phyloP scores from a whole-genome alignment of 2,113 vertebrate species.

The Ammospiza caudacuta region DNA sequence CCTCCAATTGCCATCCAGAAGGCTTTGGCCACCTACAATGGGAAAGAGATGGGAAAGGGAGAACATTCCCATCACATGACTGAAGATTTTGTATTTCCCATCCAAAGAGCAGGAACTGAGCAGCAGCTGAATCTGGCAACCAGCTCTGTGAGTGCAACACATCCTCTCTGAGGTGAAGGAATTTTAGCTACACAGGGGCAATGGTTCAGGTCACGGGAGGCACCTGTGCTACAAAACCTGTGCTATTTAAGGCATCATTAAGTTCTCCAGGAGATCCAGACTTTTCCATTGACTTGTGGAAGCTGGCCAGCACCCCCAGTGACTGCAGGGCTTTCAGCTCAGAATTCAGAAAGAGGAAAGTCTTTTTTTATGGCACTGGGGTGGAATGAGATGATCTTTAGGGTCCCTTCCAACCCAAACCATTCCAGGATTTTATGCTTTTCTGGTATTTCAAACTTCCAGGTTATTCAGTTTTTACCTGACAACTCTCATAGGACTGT shows the following conservation, averaged over 20 bases:
- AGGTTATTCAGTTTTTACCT: neutral
- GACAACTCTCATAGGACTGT: neutral
- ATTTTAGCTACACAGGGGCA: neutral
- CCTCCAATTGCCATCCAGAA: conserved; percentile 99
- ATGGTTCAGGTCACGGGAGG: neutral
- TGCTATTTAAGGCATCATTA: neutral
- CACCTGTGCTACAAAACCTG: neutral
- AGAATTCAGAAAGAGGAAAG: neutral
- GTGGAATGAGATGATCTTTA: neutral
- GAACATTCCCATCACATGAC: neutral
- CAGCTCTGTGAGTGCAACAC: neutral
- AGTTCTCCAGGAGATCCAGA: neutral
- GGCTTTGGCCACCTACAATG: conserved; percentile 90
- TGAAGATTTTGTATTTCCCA: neutral
- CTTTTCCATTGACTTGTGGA: neutral
- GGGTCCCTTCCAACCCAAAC: neutral
- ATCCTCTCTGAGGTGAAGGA: no score
- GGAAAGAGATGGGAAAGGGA: neutral
- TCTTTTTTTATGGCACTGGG: neutral
- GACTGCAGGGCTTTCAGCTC: neutral
- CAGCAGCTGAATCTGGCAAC: neutral
- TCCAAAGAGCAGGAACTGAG: neutral
- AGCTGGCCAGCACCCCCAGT: neutral
- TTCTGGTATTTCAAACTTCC: neutral
- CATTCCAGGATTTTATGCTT: neutral